Evolutionary conservation across 2,797 vertebrate genomes (phyloP).

Genomic region (Podargus strigoides): DNA sequence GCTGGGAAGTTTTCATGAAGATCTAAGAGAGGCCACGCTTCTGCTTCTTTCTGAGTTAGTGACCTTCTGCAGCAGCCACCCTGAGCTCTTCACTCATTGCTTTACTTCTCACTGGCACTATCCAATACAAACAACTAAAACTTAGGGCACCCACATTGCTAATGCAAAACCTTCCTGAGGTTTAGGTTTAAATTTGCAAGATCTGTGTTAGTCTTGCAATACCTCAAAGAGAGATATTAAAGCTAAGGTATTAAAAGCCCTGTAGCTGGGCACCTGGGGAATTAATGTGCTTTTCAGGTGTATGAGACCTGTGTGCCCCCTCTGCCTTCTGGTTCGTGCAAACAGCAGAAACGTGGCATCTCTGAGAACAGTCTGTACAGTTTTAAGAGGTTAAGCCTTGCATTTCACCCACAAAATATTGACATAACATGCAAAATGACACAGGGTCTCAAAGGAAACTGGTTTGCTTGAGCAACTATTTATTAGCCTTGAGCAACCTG

Average conservation of each 20-base stretch:
- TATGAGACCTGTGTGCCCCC: not conserved
- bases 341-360: not conserved
- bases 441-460: not conserved
- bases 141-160: not conserved
- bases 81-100: fast-evolving
- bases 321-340: not conserved
- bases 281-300: not conserved
- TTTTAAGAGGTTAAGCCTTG: not conserved
- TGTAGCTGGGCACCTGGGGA: no score
- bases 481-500: no score
- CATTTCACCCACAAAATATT: not conserved
- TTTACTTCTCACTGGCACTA: not conserved
- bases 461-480: not conserved
- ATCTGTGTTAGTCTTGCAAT: not conserved
- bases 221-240: not conserved
- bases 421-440: not conserved
- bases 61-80: fast-evolving
- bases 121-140: fast-evolving
- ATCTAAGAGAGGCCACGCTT: not conserved
- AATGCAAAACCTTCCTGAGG: not conserved
- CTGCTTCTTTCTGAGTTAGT: not conserved
- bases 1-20: not conserved
- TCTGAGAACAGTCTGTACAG: not conserved
- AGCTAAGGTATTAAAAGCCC: not conserved
- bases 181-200: not conserved